Evolutionary conservation across 2,113 vertebrate species (phyloP), one percentile per base, ranked within the genome.

Genomic region (Neomonachus schauinslandi): DNA sequence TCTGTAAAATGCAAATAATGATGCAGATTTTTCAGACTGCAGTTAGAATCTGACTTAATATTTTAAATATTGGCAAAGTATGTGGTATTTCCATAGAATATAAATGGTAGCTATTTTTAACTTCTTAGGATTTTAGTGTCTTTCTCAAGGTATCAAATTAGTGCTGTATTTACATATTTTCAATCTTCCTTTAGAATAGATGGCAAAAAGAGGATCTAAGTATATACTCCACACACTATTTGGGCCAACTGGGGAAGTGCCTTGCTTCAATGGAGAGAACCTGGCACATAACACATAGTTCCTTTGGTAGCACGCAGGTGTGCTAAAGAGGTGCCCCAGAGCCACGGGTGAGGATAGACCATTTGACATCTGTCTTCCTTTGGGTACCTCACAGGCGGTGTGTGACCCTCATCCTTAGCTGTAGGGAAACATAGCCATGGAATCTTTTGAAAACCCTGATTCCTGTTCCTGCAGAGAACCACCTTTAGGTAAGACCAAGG

Each of bases 71-170:
- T 85, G 85, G 81, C 51, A 85, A 10, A 65, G 61, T 49, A 18
- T 51, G 9, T 33, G 57, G 31, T 67, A 83, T 82, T 80, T 90
- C 42, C 89, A 74, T 55, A 84, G 76, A 91, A 83, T 80, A 11
- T 33, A 46, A 51, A 82, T 69, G 59, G 21, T 59, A 79, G 85
- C 33, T 94, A 84, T 81, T 97, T 69, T 92, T 36, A 31, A 96
- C 97, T 97, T 72, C 39, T 92, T 83, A 74, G 21, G 31, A 92
- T 83, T 81, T 95, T 51, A 26, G 7, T 74, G n/a, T 93, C 46
- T 89, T 95, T 97, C 76, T 81, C 42, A 72, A 96, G 87, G 92
- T 96, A 82, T 46, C 53, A 96, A 71, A 74, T 96, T 42, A 71
- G 57, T 55, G 74, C 79, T 89, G 51, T 95, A 85, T 94, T 95